Conservation (phyloP, 30 jellyfish, hydroid and myxozoan genomes). For the Catostylus mosaicus region DNA sequence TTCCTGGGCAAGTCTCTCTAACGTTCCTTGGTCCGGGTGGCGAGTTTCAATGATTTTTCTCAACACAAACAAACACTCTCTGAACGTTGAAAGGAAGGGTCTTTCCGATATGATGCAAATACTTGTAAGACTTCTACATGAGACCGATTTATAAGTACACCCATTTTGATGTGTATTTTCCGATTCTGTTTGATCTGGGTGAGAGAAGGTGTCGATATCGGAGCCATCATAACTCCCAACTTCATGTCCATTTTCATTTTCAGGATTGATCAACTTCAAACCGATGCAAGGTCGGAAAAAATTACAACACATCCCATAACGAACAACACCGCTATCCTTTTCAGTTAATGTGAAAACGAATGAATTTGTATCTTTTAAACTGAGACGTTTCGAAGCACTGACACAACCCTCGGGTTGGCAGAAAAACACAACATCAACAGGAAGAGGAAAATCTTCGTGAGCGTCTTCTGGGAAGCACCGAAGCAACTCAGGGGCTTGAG, state of each 20-base stretch:
- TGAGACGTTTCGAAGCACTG: conserved; percentile 82
- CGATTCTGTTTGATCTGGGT: not conserved
- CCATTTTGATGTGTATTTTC: conserved; percentile 7
- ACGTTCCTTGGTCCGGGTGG: conserved; percentile 8
- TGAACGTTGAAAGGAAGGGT: conserved; percentile 87
- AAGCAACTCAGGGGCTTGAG: conserved; percentile 89
- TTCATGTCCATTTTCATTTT: not conserved
- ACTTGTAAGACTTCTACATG: conserved; percentile 87
- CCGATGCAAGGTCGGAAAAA: conserved; percentile 90
- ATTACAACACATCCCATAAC: conserved; percentile 92
- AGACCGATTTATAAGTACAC: conserved; percentile 38
- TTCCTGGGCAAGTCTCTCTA: conserved; percentile 32
- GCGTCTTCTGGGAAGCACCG: conserved; percentile 77
- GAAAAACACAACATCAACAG: conserved; percentile 89
- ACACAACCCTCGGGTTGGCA: conserved; percentile 98
- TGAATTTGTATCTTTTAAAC: conserved; percentile 84
- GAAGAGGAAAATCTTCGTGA: conserved; percentile 87
- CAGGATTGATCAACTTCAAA: conserved; percentile 18
- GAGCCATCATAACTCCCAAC: not conserved
- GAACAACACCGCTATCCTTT: conserved; percentile 88
- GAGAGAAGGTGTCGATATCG: not conserved
- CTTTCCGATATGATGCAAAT: conserved; percentile 80
- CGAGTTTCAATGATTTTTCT: conserved; percentile 83
- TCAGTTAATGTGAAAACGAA: conserved; percentile 91
- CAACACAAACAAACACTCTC: conserved; percentile 89